Evolutionary conservation across 2,113 vertebrate species (phyloP), one percentile per base, ranked within the genome.

Genomic region (Menidia beryllina): DNA sequence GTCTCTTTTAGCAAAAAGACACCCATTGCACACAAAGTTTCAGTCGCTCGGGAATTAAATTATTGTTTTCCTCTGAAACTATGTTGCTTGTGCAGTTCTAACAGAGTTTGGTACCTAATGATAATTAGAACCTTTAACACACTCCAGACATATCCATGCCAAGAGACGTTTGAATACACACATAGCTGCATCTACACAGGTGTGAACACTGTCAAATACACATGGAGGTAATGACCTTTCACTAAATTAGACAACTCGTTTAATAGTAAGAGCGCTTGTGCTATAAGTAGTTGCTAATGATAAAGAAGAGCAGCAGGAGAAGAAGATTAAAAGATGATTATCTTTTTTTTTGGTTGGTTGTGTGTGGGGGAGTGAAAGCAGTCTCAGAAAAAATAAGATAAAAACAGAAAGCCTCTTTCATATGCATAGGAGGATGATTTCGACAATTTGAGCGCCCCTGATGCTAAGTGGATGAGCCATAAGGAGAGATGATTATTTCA

Each of bases 191-290:
- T 47, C 49, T 14, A 11, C 57, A 71, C 26, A 69, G 41, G 26
- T n/a, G 39, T 57, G 59, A 7, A 70, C 56, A 52, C 30, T 30
- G 36, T 15, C 41, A 66, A 34, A 72, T 8, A 6, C 27, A 67
- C 49, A 69, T 41, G 39, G 63, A 81, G 76, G 59, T 89, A 90
- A 89, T 87, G 69, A 79, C 58, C 77, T 66, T 81, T 75, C 49
- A 81, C 69, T 67, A 81, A 70, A 53, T 62, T 30, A 61, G 34
- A 49, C 41, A 64, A 27, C 71, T 73, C 54, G n/a, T 66, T 63
- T 86, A 73, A 78, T 73, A 55, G 72, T 69, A 57, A 66, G 65
- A 72, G 53, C 66, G 65, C 58, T 52, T 80, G 49, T 71, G 71
- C 58, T 72, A 58, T 59, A 71, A 69, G 30, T 67, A 79, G 62